Base-by-base conservation (phyloP, 2,888 invertebrate genomes). In the Hemithea aestivaria region DNA sequence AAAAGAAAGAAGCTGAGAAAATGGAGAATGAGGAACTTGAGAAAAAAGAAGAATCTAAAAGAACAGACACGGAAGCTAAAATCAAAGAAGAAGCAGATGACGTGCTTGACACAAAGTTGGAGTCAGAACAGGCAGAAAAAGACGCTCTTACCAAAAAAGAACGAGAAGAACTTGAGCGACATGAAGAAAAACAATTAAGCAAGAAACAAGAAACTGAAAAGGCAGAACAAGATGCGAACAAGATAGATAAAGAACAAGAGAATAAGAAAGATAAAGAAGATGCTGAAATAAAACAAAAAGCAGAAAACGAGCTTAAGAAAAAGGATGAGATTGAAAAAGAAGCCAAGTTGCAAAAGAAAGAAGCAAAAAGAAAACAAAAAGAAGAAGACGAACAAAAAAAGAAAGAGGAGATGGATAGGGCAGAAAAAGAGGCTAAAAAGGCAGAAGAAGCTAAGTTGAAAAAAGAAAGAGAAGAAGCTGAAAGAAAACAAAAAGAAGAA, bases 41-140 rank as follows among this genome's bases (percentile, higher is more conserved):
- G 1, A 35, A 45, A 24, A 25, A 44, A 22, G 30, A 29, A 29
- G 28, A 30, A 10, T 27, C 31, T 35, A 16, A 16, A 16, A 16
- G 5, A 16, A 16, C 16, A 4, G 16, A 16, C 2, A 16, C 5
- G 16, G 16, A 16, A 16, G 16, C 16, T 16, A 16, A 16, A 16
- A 2, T 16, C 16, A 16, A 16, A 16, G 5, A 16, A 16, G 5
- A 16, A 16, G 16, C 2, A 16, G 16, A 16, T 4, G 5, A 16
- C 2, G 20, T 41, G 7, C 8, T 20, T 6, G 12, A 39, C 26
- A 16, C 45, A n/a, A 12, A 38, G 9, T 34, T 44, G 20, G 10
- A 32, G 8, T 25, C 20, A 4, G 35, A 45, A 22, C 20, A 12
- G 4, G 10, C 9, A 7, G 11, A 22, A 6, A 16, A 32, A 22